Base-by-base conservation (phyloP, 2,888 invertebrate species). In the Xanthia icteritia region DNA sequence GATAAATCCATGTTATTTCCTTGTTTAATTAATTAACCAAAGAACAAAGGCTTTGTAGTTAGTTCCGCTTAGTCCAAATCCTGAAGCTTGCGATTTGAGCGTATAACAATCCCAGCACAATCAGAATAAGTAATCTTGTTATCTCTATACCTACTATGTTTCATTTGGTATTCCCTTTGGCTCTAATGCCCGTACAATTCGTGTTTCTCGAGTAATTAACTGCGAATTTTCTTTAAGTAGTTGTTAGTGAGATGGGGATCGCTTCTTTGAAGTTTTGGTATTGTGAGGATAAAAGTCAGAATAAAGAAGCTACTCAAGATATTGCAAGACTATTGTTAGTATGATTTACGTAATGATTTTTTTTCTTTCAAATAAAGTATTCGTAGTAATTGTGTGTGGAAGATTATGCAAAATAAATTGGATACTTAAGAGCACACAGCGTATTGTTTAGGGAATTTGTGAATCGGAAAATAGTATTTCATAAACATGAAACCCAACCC, bases 71-170 rank as follows among this genome's bases (percentile, higher is more conserved):
- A 68, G 23, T n/a, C 45, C 27, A 74, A 82, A 83, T 76, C 77
- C 71, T 63, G 79, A 72, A 73, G 77, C 67, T 72, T 63, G 48
- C 31, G 61, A 77, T 81, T 71, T 31, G 27, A 58, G 13, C 56
- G 17, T 27, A 45, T 45, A 23, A 65, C 61, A 79, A 68, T 70
- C 64, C 68, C 42, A 68, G 64, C 61, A 85, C 88, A 90, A 87
- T 89, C 85, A 77, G 91, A 90, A 90, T 90, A 69, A 74, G 76
- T 88, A 86, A 90, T 89, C 63, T 70, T 66, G 83, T 45, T 79
- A 79, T 63, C 79, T 84, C 69, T 82, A 72, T 77, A 76, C 60
- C 58, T 64, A 56, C 83, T 71, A 64, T 61, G 76, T 77, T 82
- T 67, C 78, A 82, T 86, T 79, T 71, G 15, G 23, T 56, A 88